Percentiles rank a stretch among this genome's conserved stretches.
Conservation (phyloP, 2,113 vertebrate species). For the Ancistrus triradiatus region DNA sequence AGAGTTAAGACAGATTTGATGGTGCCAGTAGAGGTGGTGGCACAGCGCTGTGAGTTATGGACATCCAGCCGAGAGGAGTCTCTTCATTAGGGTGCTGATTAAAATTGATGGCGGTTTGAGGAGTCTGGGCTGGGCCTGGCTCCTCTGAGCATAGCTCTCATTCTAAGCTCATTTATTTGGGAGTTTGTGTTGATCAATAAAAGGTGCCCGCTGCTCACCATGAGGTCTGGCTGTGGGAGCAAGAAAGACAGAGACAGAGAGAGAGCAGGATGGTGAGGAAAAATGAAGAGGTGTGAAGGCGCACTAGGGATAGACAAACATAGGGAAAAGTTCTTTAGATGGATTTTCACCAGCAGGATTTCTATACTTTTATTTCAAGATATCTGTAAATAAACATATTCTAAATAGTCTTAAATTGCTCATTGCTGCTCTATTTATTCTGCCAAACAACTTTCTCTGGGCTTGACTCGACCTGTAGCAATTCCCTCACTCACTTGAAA, state of each 20-base stretch:
- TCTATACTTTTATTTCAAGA: too few species aligned
- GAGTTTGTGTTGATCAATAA: conserved; percentile 80
- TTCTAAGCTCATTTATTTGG: conserved; percentile 76
- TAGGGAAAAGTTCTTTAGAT: too few species aligned
- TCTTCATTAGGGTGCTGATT: conserved; percentile 79
- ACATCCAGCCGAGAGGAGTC: conserved; percentile 74
- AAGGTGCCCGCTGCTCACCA: conserved; percentile 71
- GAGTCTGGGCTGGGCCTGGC: conserved; percentile 59
- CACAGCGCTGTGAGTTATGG: conserved; percentile 75
- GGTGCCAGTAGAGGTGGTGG: conserved; percentile 64
- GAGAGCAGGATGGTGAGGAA: conserved; percentile 52
- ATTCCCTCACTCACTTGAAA: too few species aligned
- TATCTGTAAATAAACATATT: too few species aligned
- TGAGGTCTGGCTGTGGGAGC: conserved; percentile 60
- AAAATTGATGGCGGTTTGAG: conserved; percentile 76
- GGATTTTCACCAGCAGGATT: conserved; percentile 8
- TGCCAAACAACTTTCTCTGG: too few species aligned
- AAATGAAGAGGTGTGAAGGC: conserved; percentile 49
- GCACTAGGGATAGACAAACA: conserved; percentile 4
- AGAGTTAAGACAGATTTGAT: conserved; percentile 66
- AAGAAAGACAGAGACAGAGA: conserved; percentile 29
- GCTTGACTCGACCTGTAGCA: too few species aligned
- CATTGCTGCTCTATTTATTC: too few species aligned
- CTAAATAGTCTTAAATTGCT: too few species aligned
- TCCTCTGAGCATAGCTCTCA: conserved; percentile 75